Evolutionary conservation across 1,140 invertebrate species (phyloP), one percentile per base, ranked within the genome.

Genomic region (Drosophila subpulchrella): DNA sequence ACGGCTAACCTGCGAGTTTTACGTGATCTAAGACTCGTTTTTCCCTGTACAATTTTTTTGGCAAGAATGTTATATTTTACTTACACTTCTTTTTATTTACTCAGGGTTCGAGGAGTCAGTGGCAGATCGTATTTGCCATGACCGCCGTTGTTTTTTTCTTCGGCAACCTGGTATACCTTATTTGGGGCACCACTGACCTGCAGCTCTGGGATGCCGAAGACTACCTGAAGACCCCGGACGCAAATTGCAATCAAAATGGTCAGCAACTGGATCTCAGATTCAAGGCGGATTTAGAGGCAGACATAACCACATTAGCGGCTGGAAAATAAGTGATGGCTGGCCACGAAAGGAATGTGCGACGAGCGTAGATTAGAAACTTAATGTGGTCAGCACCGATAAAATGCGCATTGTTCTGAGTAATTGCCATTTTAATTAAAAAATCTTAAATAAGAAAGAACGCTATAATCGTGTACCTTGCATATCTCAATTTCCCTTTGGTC

Each of bases 51-150:
- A 20, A 20, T 20, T 0, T 20, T 20, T 20, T 20, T 20, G 8
- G 7, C 7, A 34, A 10, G 32, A 34, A 34, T 34, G 5, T 41
- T 7, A 41, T 41, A n/a, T 63, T 0, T n/a, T 8, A 27, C 12
- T 47, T 30, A 7, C n/a, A 7, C 47, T 70, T 36, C 30, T 39
- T 27, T 34, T 79, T 72, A 20, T 7, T 57, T 72, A 20, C 7
- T 57, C 82, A 95, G 94, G 84, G 80, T 3, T 93, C 94, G 42
- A 92, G 93, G 3, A 53, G 84, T 0, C 93, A 94, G 81, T 98
- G 97, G 97, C 94, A 95, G 75, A 94, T 94, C 47, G 95, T 97
- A 1, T 97, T 97, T 84, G 95, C 95, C 73, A 93, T 97, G 41
- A 94, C 96, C 2, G 94, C 95, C 17, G 94, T 93, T 13, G 93